Percentiles rank a stretch among this genome's conserved stretches.
Evolutionary conservation across 1,140 invertebrate genomes (phyloP).

Genomic region (Drosophila baimaii): DNA sequence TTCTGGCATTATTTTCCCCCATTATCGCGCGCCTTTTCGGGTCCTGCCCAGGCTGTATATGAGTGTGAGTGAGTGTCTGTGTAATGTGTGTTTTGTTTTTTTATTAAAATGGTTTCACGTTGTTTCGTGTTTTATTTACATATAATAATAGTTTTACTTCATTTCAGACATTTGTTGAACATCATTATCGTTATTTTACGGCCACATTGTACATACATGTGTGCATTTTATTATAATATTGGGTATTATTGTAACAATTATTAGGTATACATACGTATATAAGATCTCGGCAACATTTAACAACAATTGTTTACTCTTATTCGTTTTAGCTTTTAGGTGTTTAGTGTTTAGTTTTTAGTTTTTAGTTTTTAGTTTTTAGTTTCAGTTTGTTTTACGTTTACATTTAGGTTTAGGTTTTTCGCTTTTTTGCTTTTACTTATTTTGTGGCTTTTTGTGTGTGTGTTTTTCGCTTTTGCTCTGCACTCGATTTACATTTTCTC

Average conservation of each 20-base stretch:
- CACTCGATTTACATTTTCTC: slow-evolving; percentile 42
- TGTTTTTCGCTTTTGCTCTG: slow-evolving; percentile 41
- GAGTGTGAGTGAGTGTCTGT: slow-evolving; percentile 25
- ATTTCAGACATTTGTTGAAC: slow-evolving; percentile 67
- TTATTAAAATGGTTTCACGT: slow-evolving; percentile 44
- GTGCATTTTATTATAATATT: slow-evolving; percentile 39
- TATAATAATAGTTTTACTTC: slow-evolving; percentile 64
- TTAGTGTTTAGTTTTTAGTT: slow-evolving; percentile 9
- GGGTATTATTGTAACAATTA: slow-evolving; percentile 56
- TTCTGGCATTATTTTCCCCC: slow-evolving; percentile 15
- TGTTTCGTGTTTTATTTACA: slow-evolving; percentile 52
- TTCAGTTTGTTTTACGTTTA: slow-evolving; percentile 24
- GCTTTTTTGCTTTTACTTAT: slow-evolving; percentile 20
- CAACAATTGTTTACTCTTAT: slow-evolving; percentile 53
- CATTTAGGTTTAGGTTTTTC: slow-evolving; percentile 10
- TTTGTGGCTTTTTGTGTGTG: slow-evolving; percentile 23
- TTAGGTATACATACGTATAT: slow-evolving; percentile 60
- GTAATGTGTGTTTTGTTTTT: slow-evolving; percentile 21
- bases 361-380: slow-evolving; percentile 13
- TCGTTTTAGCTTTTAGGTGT: slow-evolving; percentile 43
- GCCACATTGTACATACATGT: slow-evolving; percentile 35
- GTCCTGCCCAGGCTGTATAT: slow-evolving; percentile 35
- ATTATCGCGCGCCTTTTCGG: slow-evolving; percentile 17
- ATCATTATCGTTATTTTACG: slow-evolving; percentile 46
- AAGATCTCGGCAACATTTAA: slow-evolving; percentile 64